Evolutionary conservation across 2,888 invertebrate genomes (phyloP), one percentile per base, ranked within the genome.

Genomic region (Exephanes ischioxanthus): DNA sequence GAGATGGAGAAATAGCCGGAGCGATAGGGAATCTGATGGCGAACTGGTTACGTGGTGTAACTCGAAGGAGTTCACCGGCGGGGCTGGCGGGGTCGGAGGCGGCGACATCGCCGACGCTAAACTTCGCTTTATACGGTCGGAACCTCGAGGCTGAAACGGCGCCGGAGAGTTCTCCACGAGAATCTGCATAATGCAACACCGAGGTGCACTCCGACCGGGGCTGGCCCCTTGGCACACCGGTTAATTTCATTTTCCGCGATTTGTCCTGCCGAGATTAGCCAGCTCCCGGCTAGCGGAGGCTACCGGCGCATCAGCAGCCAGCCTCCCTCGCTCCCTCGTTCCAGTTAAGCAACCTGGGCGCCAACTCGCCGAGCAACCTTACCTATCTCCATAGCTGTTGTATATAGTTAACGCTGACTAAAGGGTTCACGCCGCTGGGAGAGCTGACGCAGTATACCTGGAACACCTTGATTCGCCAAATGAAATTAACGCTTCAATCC

Each of bases 181-280:
- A 90, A 91, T 91, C 88, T 90, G 89, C 90, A 91, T 91, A 91
- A 91, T 90, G 89, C 88, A 87, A 88, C 87, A 86, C 77, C 87
- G 80, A 83, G 86, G 72, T 86, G 86, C 86, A 87, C 86, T 87
- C 80, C 75, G 81, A 66, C 33, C 48, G 30, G 53, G 61, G 14
- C 45, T 48, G 63, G 70, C 51, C 45, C 76, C 30, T 58, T 63
- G 53, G 33, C 80, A 53, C 83, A 19, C 58, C 61, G 82, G 84
- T 82, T 89, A 88, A 89, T 88, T 89, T 88, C 86, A 81, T 86
- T 88, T 88, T 86, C 83, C 67, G 84, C 85, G 83, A 88, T 89
- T 89, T 85, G 87, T 88, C 87, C 80, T 72, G 66, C 86, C 83
- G 66, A 80, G 85, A 88, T 88, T 88, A 87, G 86, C 76, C 80